These are phyloP conservation scores for Streblospio benedicti DNA, from an alignment of 1,140 invertebrate species.

Conservation along the genomic window DNA sequence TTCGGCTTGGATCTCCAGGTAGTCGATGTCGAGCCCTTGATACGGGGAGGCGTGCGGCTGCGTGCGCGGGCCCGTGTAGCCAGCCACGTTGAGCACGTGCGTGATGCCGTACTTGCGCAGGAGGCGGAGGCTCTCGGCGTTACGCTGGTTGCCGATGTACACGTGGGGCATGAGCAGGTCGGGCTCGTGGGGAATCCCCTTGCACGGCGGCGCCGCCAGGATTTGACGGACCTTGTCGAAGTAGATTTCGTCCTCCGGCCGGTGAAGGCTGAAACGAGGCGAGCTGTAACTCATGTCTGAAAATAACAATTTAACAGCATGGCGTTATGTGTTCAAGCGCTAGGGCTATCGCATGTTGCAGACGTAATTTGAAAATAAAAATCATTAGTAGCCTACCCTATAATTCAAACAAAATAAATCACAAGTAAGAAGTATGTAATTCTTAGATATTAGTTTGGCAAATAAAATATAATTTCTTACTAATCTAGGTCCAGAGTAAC, in stretches of 20 bases:
- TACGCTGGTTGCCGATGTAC: conserved; percentile 15
- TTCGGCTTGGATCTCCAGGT: conserved; percentile 16
- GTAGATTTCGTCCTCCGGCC: conserved; percentile 11
- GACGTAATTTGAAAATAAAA: no score
- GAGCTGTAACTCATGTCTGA: no score
- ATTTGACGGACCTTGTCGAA: conserved; percentile 9
- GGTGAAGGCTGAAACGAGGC: no score
- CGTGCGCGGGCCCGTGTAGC: conserved; percentile 12
- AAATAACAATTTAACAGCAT: no score
- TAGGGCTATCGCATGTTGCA: no score
- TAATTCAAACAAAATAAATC: no score
- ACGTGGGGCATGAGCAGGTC: conserved; percentile 4
- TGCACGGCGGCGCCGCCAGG: conserved; percentile 10
- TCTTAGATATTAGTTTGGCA: no score
- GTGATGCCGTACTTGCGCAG: conserved; percentile 10
- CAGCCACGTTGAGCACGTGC: conserved; percentile 19
- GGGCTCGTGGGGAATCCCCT: conserved; percentile 7
- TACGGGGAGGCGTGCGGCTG: conserved; percentile 12
- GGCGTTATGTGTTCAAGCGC: no score
- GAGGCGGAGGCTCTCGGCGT: conserved; percentile 12
- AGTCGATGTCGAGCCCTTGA: conserved; percentile 14
- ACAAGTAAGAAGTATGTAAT: no score
- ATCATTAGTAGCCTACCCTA: no score
- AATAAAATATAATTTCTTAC: no score
- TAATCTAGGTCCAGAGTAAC: no score